Evolutionary conservation across 1,140 invertebrate species (phyloP).

Genomic region (Drosophila varians): DNA sequence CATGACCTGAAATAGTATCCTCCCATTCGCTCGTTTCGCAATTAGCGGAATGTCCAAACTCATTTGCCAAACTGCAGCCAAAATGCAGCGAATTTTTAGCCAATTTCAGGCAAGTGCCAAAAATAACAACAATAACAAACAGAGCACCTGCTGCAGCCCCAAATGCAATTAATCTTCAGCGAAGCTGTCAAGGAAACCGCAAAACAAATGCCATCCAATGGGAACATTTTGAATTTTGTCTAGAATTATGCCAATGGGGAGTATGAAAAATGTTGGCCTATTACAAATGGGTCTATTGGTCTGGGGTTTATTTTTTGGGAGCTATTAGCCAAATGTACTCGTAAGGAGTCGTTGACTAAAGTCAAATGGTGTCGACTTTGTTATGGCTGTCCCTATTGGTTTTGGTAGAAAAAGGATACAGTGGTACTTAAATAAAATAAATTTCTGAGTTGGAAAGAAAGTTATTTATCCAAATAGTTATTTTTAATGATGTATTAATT

Average conservation of each 20-base stretch:
- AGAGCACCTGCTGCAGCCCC: constrained; percentile 26
- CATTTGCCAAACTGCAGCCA: constrained; percentile 21
- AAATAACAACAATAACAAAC: constrained; percentile 26
- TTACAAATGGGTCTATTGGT: constrained; percentile 14
- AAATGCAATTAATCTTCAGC: constrained; percentile 65
- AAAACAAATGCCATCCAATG: constrained; percentile 37
- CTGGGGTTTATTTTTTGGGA: constrained; percentile 44
- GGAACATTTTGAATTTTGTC: constrained; percentile 28
- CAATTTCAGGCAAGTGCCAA: constrained; percentile 9
- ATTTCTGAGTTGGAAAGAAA: neutral
- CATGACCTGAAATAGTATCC: neutral
- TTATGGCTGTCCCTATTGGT: neutral
- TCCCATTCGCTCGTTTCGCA: constrained; percentile 10
- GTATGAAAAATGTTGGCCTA: too few relatives aligned
- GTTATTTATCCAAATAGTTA: too few relatives aligned
- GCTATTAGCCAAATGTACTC: constrained; percentile 2
- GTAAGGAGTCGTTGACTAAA: constrained; percentile 22
- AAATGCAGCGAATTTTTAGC: constrained; percentile 30
- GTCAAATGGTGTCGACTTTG: constrained; percentile 32
- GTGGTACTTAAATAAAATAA: neutral
- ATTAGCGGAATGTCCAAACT: constrained; percentile 31
- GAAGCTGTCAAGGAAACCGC: constrained; percentile 40
- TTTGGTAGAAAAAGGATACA: neutral
- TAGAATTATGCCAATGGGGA: constrained; percentile 17
- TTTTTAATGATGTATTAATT: too few relatives aligned